Percentiles rank a stretch among this genome's conserved stretches.
phyloP scores from a whole-genome alignment of 2,113 vertebrate species.

The Vireo altiloquus region DNA sequence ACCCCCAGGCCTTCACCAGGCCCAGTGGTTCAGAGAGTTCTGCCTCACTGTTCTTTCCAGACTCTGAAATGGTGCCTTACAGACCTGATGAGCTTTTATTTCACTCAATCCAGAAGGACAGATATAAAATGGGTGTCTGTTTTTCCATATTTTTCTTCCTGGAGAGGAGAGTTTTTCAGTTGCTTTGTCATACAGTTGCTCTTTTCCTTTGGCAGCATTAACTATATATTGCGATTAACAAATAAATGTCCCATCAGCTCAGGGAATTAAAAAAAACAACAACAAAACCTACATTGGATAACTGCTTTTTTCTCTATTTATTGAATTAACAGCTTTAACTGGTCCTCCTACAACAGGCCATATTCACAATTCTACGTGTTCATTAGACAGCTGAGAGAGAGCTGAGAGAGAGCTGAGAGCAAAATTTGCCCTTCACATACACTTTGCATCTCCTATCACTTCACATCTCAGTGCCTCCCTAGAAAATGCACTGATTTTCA shows the following conservation, averaged over 20 bases:
- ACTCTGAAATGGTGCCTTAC: not conserved
- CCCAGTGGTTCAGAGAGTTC: not conserved
- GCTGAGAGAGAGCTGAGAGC: not conserved
- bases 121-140: not conserved
- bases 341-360: not conserved
- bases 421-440: not conserved
- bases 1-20: not conserved
- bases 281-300: not conserved
- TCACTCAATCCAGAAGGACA: not conserved
- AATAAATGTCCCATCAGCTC: not conserved
- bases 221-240: not conserved
- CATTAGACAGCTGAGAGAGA: not conserved
- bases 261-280: not conserved
- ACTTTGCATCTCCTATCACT: not conserved
- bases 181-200: not conserved
- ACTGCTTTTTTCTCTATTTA: not conserved
- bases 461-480: not conserved
- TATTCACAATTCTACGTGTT: not conserved
- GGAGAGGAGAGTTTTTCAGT: not conserved
- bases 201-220: not conserved
- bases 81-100: not conserved
- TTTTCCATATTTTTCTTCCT: not conserved
- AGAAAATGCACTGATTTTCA: constrained; percentile 29
- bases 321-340: constrained; percentile 3
- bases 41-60: not conserved